Evolutionary conservation across 2,113 vertebrate genomes (phyloP).

Genomic region (Oreochromis aureus): DNA sequence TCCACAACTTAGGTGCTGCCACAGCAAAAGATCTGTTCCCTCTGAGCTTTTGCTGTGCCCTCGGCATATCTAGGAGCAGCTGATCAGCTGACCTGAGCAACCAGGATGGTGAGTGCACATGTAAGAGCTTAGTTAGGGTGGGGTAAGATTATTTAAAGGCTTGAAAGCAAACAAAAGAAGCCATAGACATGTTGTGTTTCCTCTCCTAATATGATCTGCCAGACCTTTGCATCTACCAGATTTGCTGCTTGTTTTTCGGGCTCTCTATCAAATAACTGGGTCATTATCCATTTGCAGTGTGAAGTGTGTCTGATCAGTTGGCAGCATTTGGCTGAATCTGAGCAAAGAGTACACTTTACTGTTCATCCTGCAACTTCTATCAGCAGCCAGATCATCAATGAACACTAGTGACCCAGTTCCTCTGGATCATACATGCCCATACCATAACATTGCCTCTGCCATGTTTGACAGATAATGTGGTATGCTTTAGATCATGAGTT

Average conservation of each 20-base stretch:
- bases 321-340: neutral
- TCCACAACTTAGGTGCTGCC: neutral
- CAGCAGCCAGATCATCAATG: neutral
- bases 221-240: neutral
- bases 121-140: neutral
- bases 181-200: neutral
- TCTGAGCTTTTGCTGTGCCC: neutral
- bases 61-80: neutral
- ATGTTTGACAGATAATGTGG: neutral
- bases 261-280: neutral
- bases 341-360: neutral
- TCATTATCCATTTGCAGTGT: neutral
- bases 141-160: neutral
- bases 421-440: neutral
- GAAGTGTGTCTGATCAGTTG: neutral
- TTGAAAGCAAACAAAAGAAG: neutral
- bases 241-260: neutral
- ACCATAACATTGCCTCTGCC: neutral
- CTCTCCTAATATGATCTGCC: neutral
- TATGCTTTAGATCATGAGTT: neutral
- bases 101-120: neutral
- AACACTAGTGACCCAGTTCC: neutral
- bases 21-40: neutral
- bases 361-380: neutral
- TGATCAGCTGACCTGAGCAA: neutral